Conservation (phyloP, 1,140 invertebrate genomes). For the Eubasilissa regina region DNA sequence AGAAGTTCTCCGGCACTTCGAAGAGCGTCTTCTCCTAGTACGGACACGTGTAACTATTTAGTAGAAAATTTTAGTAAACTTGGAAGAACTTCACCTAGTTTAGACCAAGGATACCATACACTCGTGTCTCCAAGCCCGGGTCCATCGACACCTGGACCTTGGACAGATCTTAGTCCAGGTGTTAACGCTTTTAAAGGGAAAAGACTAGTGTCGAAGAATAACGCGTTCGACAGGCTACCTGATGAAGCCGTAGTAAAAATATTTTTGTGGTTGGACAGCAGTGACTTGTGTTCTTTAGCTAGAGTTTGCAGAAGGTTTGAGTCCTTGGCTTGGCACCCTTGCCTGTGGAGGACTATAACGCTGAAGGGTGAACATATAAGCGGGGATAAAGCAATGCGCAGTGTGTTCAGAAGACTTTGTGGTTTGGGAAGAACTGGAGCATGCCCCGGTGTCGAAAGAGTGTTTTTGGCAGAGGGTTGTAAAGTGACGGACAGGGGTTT, state of each 20-base stretch:
- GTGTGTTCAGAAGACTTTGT: conserved; percentile 76
- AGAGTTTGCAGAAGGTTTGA: conserved; percentile 85
- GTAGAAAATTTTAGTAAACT: conserved; percentile 67
- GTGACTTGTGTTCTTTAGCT: conserved; percentile 82
- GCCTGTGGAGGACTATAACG: conserved; percentile 81
- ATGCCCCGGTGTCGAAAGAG: conserved; percentile 76
- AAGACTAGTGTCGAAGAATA: conserved; percentile 62
- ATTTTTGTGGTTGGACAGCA: conserved; percentile 82
- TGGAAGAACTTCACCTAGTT: conserved; percentile 72
- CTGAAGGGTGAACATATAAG: conserved; percentile 77
- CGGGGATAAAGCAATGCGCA: conserved; percentile 80
- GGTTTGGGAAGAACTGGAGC: conserved; percentile 73
- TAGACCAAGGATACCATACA: conserved; percentile 82
- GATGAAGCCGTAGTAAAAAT: conserved; percentile 76
- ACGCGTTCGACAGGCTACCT: conserved; percentile 71
- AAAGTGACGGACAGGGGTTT: conserved; percentile 84
- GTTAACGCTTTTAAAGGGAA: conserved; percentile 58
- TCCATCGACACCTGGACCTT: conserved; percentile 63
- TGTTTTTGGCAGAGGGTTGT: conserved; percentile 82
- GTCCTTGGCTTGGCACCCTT: conserved; percentile 84
- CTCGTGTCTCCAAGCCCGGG: conserved; percentile 74
- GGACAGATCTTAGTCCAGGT: conserved; percentile 61
- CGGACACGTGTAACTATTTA: conserved; percentile 63
- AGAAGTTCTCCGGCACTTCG: conserved; percentile 57
- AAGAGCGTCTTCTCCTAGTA: conserved; percentile 59